Conservation (phyloP, 1,140 invertebrate genomes). For the Nylanderia fulva region DNA sequence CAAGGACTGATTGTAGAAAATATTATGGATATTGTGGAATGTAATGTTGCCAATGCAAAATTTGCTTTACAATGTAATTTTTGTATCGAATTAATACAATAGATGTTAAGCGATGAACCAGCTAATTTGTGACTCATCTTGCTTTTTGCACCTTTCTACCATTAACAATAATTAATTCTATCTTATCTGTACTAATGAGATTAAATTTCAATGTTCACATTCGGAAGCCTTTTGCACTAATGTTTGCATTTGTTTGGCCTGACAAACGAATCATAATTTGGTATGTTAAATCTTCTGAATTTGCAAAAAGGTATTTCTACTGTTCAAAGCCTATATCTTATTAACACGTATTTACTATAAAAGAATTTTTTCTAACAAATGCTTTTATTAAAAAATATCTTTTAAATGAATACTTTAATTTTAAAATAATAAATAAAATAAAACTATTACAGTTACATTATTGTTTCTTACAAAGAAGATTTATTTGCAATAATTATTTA, state of each 20-base stretch:
- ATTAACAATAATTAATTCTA: neutral
- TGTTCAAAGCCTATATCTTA: neutral
- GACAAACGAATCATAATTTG: neutral
- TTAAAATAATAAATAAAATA: constrained; percentile 23
- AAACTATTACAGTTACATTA: neutral
- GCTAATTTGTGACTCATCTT: neutral
- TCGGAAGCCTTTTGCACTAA: too few relatives aligned
- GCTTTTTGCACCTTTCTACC: neutral
- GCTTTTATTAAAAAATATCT: neutral
- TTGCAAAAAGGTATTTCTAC: neutral
- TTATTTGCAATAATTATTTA: neutral
- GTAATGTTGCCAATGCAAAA: neutral
- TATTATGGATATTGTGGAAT: neutral
- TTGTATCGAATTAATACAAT: neutral
- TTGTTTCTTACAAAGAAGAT: neutral
- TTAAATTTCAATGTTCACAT: neutral
- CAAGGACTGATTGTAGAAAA: neutral
- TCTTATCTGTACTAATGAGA: constrained; percentile 15
- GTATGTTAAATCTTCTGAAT: neutral
- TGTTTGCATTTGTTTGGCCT: neutral
- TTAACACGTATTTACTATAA: neutral
- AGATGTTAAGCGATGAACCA: neutral
- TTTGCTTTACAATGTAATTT: neutral
- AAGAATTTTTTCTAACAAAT: constrained; percentile 9
- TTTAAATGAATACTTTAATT: neutral